Percentiles rank a stretch among this genome's conserved stretches.
These are phyloP conservation scores for Ips nitidus DNA, from an alignment of 1,140 invertebrate genomes.

Conservation along the genomic window DNA sequence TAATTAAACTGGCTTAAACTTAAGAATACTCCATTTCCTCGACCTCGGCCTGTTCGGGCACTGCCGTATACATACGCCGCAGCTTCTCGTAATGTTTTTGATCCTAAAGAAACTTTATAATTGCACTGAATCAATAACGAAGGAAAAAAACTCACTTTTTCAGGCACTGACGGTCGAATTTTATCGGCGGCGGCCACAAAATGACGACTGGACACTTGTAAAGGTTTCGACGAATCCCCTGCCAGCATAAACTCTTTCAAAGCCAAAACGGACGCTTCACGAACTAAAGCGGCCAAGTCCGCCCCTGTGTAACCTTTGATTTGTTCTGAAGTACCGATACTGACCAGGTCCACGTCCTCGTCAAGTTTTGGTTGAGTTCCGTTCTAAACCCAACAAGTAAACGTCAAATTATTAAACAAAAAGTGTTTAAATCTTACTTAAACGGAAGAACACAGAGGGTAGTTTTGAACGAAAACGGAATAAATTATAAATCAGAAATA, in stretches of 20 bases:
- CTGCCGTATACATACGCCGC: slow-evolving; percentile 44
- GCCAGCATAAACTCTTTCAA: slow-evolving; percentile 66
- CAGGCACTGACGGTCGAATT: slow-evolving; percentile 77
- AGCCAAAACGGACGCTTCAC: slow-evolving; percentile 78
- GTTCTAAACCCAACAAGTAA: slow-evolving; percentile 55
- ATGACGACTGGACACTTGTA: slow-evolving; percentile 56
- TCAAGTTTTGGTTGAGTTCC: slow-evolving; percentile 75
- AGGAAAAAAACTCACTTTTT: slow-evolving; percentile 56
- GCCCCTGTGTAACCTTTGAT: slow-evolving; percentile 88
- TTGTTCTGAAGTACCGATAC: slow-evolving; percentile 63
- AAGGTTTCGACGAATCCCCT: slow-evolving; percentile 39
- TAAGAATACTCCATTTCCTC: slow-evolving; percentile 52
- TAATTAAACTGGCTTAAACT: neutral
- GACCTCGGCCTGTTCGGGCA: slow-evolving; percentile 39
- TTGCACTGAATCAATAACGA: no score
- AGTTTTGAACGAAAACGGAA: no score
- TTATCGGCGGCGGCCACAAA: slow-evolving; percentile 67
- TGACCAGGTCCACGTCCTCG: slow-evolving; percentile 75
- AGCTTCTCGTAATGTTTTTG: slow-evolving; percentile 50
- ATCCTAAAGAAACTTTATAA: slow-evolving; percentile 32
- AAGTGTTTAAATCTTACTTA: no score
- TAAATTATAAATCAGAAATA: no score
- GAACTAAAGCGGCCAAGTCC: slow-evolving; percentile 84
- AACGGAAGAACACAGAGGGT: no score
- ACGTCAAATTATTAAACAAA: neutral